phyloP scores from a whole-genome alignment of 2,113 vertebrate genomes.

The Scortum barcoo region DNA sequence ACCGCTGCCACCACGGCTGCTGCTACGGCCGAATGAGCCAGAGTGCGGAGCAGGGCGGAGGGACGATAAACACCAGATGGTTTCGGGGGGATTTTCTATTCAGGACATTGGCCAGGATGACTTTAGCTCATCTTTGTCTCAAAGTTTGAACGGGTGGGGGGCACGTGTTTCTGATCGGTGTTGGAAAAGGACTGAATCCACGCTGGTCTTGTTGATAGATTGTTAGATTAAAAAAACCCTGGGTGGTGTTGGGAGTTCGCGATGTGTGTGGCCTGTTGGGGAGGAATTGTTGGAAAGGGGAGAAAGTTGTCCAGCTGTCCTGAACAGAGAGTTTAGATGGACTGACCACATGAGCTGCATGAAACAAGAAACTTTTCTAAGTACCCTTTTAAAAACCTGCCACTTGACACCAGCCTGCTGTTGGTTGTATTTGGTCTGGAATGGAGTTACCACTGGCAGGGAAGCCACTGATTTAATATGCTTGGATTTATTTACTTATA shows the following conservation, averaged over 20 bases:
- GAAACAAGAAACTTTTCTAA: conserved; percentile 41
- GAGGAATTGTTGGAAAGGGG: conserved; percentile 12
- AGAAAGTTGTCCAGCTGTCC: conserved; percentile 50
- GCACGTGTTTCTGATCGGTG: background rate
- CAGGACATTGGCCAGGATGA: conserved; percentile 16
- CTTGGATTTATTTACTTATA: background rate
- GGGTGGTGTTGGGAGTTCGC: conserved; percentile 22
- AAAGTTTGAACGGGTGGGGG: conserved; percentile 3
- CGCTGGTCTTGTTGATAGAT: conserved; percentile 16
- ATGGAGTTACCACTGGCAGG: conserved; percentile 8
- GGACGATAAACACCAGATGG: conserved; percentile 73
- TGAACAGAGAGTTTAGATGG: conserved; percentile 18
- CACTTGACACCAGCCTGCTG: conserved; percentile 41
- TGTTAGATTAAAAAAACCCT: conserved; percentile 10
- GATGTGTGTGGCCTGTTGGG: conserved; percentile 61
- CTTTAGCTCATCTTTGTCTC: conserved; percentile 27
- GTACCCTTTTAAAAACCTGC: conserved; percentile 48
- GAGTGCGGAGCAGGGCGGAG: conserved; percentile 37
- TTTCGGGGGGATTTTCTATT: conserved; percentile 49
- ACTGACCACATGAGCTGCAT: conserved; percentile 19
- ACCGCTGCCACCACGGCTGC: conserved; percentile 44
- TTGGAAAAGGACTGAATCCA: background rate
- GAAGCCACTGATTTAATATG: background rate
- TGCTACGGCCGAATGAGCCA: conserved; percentile 21
- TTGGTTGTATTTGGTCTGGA: conserved; percentile 23